A percentile compares a stretch with the other conserved stretches of the same genome.
phyloP scores from a whole-genome alignment of 2,888 invertebrate species.

The Macaria liturata region DNA sequence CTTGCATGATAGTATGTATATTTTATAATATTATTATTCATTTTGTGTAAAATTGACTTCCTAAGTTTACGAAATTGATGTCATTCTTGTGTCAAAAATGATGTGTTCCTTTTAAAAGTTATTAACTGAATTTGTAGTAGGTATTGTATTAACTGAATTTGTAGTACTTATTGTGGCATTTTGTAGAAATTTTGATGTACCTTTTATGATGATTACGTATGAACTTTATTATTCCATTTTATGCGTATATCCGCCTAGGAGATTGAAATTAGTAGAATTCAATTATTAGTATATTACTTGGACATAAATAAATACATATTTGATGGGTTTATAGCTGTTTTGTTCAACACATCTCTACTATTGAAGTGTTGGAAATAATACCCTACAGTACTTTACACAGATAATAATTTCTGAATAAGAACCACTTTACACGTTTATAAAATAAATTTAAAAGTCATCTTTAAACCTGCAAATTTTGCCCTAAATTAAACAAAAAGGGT shows the following conservation, averaged over 20 bases:
- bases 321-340: constrained; percentile 6
- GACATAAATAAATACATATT: constrained; percentile 11
- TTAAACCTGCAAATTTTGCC: background rate
- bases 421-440: background rate
- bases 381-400: no score
- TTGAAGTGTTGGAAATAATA: no score
- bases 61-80: constrained; percentile 3
- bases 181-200: constrained; percentile 40
- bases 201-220: constrained; percentile 29
- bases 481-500: no score
- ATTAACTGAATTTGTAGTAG: constrained; percentile 26
- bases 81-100: constrained; percentile 42
- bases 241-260: constrained; percentile 15
- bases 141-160: constrained; percentile 16
- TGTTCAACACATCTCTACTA: no score
- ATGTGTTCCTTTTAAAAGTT: constrained; percentile 42
- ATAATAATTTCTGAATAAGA: background rate
- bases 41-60: no score
- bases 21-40: no score
- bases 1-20: constrained; percentile 7
- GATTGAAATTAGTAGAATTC: constrained; percentile 10
- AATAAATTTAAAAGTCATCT: background rate
- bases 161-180: constrained; percentile 27
- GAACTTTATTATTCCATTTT: constrained; percentile 34
- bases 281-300: constrained; percentile 1